These are phyloP conservation scores for Martes martes DNA, from an alignment of 2,113 vertebrate genomes.

Conservation along the genomic window DNA sequence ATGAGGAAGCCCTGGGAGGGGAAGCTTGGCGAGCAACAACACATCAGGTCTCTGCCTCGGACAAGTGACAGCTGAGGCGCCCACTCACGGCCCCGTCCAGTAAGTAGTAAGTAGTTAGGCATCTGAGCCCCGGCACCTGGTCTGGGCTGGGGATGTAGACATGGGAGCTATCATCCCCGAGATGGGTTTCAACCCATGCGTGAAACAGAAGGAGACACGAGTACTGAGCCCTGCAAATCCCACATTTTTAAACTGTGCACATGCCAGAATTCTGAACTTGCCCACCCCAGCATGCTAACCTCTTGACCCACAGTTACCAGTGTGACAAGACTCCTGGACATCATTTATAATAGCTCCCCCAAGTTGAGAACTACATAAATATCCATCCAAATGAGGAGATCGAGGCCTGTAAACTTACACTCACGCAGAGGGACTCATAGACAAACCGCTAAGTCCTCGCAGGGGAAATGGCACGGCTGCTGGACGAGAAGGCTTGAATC, in stretches of 20 bases:
- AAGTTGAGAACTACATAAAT: not conserved
- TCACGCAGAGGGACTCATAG: not conserved
- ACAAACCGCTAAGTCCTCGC: not conserved
- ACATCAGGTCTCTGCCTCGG: rapidly evolving
- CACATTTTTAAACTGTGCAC: not conserved
- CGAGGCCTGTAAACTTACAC: not conserved
- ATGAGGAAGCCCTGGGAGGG: not conserved
- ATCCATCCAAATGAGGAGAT: not conserved
- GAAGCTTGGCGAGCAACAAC: no score
- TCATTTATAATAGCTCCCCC: not conserved
- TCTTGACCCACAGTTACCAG: not conserved
- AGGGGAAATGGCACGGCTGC: rapidly evolving
- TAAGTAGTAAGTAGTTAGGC: rapidly evolving
- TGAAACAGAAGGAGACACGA: not conserved
- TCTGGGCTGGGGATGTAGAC: not conserved
- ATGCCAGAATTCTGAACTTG: not conserved
- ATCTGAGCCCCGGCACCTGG: not conserved
- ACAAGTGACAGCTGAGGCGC: rapidly evolving
- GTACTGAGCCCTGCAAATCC: not conserved
- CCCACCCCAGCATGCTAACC: not conserved
- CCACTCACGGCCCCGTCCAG: rapidly evolving
- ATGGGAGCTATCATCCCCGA: not conserved
- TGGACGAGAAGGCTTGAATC: not conserved
- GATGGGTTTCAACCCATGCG: rapidly evolving
- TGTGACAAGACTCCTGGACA: not conserved